Evolutionary conservation across 2,113 vertebrate species (phyloP), one percentile per base, ranked within the genome.

Genomic region (Mormoops blainvillei): DNA sequence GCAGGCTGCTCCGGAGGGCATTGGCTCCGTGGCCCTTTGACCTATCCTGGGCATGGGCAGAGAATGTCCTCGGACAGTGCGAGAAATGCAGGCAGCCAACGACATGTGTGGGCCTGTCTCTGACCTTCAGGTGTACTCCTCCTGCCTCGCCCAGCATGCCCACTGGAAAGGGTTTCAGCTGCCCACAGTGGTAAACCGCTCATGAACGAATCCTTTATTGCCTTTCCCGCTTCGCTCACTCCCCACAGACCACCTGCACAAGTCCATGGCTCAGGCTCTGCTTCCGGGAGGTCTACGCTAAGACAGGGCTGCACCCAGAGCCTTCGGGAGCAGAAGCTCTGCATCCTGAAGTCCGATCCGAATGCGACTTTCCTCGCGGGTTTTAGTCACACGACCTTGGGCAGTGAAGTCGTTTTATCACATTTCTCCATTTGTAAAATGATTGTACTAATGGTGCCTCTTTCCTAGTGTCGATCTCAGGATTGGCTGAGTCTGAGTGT

Each of bases 221-320:
- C 76, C 56, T 58, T 45, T 76, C n/a, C 28, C 0, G 15, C n/a
- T 18, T 54, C 58, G 61, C 16, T n/a, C 70, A 0, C 33, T 19
- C 76, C 43, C 41, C 26, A 20, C 33, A 41, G 38, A 24, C 56
- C 48, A 28, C 18, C 3, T 18, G 0, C 19, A 10, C 56, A 12
- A 14, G 10, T 18, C 33, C 9, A 1, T 5, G 0, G 28, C 22
- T 65, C 52, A 22, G 70, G 18, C 13, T 86, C 20, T 87, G 33
- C 52, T 3, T 58, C 16, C 3, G 54, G 80, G 36, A 56, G 2
- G 28, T 22, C 89, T 48, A 48, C n/a, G 14, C 54, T 48, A 11
- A 45, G 63, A 58, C 7, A 0, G 15, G 14, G 41, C 54, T 12
- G 38, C 16, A 3, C 54, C 1, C 0, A 0, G 0, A 1, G 45